phyloP scores from a whole-genome alignment of 1,140 invertebrate species.

The Drosophila tristis region DNA sequence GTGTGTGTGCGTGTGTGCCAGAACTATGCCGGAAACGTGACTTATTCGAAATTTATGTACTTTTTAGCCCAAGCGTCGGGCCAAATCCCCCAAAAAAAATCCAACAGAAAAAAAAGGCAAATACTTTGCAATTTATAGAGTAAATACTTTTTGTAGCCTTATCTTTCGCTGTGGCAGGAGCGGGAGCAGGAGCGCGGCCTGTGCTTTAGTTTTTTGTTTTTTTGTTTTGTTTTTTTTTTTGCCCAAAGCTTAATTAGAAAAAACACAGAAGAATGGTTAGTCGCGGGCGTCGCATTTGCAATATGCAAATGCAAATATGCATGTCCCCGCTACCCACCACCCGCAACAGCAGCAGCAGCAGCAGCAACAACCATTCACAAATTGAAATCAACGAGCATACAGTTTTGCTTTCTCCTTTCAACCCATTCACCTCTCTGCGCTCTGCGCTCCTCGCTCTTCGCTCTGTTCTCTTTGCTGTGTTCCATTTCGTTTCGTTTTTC shows the following conservation, averaged over 20 bases:
- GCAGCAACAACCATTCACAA: constrained; percentile 64
- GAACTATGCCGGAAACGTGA: constrained; percentile 72
- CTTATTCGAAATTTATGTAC: constrained; percentile 81
- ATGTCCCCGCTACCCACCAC: constrained; percentile 22
- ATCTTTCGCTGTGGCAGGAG: constrained; percentile 17
- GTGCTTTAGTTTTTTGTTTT: background rate
- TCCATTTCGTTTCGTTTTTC: constrained; percentile 60
- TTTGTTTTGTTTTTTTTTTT: constrained; percentile 23
- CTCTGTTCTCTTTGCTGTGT: background rate
- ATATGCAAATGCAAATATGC: constrained; percentile 74
- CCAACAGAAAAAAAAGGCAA: constrained; percentile 35
- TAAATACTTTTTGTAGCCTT: constrained; percentile 30
- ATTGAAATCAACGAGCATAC: constrained; percentile 81
- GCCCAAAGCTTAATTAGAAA: constrained; percentile 73
- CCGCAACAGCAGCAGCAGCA: constrained; percentile 19
- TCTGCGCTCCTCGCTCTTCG: background rate
- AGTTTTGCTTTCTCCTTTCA: constrained; percentile 62
- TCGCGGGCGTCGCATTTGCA: constrained; percentile 53
- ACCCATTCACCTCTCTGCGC: constrained; percentile 1
- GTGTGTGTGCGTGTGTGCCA: constrained; percentile 28
- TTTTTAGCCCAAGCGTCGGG: constrained; percentile 62
- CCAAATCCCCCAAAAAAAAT: constrained; percentile 38
- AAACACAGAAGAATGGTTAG: constrained; percentile 24
- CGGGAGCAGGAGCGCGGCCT: no score
- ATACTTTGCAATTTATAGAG: constrained; percentile 47